phyloP scores from a whole-genome alignment of 1,140 invertebrate species.

The Anastatus disparis region DNA sequence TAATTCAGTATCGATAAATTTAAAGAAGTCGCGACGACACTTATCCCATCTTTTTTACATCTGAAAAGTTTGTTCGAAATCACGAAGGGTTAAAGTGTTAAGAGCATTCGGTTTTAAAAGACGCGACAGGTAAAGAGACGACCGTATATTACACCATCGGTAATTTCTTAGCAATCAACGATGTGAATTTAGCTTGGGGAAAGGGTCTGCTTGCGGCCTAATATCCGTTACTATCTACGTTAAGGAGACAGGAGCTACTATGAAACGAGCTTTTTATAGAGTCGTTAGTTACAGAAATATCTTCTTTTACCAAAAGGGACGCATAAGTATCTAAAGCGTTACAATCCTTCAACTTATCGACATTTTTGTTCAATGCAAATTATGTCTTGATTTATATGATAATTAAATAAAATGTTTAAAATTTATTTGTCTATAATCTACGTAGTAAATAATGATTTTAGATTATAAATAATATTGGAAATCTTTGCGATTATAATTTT shows the following conservation, averaged over 20 bases:
- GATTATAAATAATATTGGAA: too few species aligned
- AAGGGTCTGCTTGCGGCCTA: conserved; percentile 26
- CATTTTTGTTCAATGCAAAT: too few species aligned
- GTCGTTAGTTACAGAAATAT: conserved; percentile 58
- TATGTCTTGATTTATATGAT: too few species aligned
- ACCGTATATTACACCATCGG: conserved; percentile 30
- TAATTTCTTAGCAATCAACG: conserved; percentile 64
- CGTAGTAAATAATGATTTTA: too few species aligned
- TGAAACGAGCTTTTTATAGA: conserved; percentile 66
- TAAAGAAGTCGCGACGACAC: too few species aligned
- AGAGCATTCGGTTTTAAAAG: not conserved
- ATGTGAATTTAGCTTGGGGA: conserved; percentile 47
- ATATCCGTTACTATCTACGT: conserved; percentile 49
- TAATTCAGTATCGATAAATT: not conserved
- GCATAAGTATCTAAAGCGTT: too few species aligned
- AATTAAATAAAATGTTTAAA: too few species aligned
- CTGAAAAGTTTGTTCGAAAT: not conserved
- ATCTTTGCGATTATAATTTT: too few species aligned
- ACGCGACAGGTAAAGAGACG: conserved; percentile 9
- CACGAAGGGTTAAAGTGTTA: not conserved
- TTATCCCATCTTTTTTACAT: not conserved
- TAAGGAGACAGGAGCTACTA: conserved; percentile 7
- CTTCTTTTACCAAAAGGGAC: conserved; percentile 26
- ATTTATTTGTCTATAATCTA: too few species aligned
- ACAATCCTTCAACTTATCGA: too few species aligned